phyloP scores from a whole-genome alignment of 2,888 invertebrate species.

The Prosopocoilus inquinatus region DNA sequence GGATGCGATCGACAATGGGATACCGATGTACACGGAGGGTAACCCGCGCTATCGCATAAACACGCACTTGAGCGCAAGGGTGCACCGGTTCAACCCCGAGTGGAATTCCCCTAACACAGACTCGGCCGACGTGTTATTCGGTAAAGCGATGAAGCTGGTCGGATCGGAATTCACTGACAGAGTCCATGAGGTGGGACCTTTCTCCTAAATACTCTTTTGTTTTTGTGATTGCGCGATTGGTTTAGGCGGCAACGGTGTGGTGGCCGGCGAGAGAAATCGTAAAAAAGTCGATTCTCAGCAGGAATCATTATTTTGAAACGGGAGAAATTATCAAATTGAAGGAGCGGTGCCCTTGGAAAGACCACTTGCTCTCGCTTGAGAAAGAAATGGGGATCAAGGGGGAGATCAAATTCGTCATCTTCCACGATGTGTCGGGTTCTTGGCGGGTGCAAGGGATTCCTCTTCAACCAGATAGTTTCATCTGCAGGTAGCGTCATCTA shows the following conservation, averaged over 20 bases:
- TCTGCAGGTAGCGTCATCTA: conserved; percentile 56
- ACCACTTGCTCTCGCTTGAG: conserved; percentile 83
- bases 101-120: conserved; percentile 67
- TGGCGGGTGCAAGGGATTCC: conserved; percentile 91
- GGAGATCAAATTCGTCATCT: conserved; percentile 71
- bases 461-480: conserved; percentile 64
- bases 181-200: conserved; percentile 51
- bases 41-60: conserved; percentile 75
- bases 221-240: conserved; percentile 34
- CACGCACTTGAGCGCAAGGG: conserved; percentile 74
- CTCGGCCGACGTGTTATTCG: conserved; percentile 63
- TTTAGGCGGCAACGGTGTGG: conserved; percentile 69
- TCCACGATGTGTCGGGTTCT: conserved; percentile 59
- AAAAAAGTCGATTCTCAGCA: conserved; percentile 64
- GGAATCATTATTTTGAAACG: conserved; percentile 67
- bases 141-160: conserved; percentile 73
- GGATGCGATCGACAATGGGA: conserved; percentile 97
- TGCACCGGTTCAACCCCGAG: conserved; percentile 75
- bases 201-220: not conserved
- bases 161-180: conserved; percentile 76
- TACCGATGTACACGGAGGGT: conserved; percentile 70
- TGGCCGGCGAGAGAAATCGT: conserved; percentile 83
- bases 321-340: conserved; percentile 79
- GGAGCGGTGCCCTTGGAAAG: conserved; percentile 84
- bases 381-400: conserved; percentile 63